Percentiles rank a stretch among this genome's conserved stretches.
phyloP scores from a whole-genome alignment of 2,113 vertebrate species.

The Coryphaenoides rupestris region DNA sequence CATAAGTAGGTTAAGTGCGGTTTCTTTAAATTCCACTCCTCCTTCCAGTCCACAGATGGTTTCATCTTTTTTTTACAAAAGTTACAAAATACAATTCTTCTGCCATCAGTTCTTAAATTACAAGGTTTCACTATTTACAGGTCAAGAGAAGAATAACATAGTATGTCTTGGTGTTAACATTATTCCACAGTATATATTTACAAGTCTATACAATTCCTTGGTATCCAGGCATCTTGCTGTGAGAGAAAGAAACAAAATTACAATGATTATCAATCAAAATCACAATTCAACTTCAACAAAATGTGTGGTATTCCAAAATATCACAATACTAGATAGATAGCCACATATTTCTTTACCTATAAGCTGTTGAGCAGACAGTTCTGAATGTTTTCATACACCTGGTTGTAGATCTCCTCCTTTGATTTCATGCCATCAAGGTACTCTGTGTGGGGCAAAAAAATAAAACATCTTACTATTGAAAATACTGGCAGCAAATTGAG shows the following conservation, averaged over 20 bases:
- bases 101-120: constrained; percentile 57
- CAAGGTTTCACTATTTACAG: constrained; percentile 69
- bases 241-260: constrained; percentile 22
- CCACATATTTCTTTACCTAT: constrained; percentile 64
- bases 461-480: neutral
- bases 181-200: constrained; percentile 66
- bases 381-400: constrained; percentile 66
- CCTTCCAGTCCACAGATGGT: constrained; percentile 36
- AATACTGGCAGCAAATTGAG: neutral
- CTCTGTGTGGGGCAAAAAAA: constrained; percentile 40
- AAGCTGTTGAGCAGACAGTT: constrained; percentile 72
- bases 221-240: constrained; percentile 40
- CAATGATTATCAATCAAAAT: neutral
- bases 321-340: neutral
- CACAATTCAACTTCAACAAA: too few species aligned
- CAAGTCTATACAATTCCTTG: constrained; percentile 68
- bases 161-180: constrained; percentile 32
- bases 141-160: constrained; percentile 21
- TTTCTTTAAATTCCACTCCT: neutral
- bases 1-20: neutral
- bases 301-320: too few species aligned
- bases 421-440: constrained; percentile 72
- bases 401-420: constrained; percentile 67
- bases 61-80: constrained; percentile 48
- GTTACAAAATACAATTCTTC: constrained; percentile 56